Evolutionary conservation across 2,113 vertebrate species (phyloP).

Genomic region (Nothoprocta pentlandii): DNA sequence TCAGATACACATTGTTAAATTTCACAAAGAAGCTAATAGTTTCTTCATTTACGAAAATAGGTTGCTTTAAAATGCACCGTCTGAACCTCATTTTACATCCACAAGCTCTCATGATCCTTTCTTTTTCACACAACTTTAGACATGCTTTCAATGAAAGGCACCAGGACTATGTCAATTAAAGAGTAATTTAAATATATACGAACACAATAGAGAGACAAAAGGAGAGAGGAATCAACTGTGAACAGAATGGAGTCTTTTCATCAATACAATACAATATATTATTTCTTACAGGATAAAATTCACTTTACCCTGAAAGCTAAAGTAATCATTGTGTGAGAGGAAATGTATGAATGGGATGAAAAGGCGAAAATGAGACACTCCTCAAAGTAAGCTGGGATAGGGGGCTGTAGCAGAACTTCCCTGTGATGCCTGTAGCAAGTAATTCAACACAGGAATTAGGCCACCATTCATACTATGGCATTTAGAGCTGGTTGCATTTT

Average conservation of each 20-base stretch:
- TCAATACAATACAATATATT: conserved; percentile 12
- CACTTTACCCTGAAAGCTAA: conserved; percentile 37
- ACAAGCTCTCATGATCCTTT: background rate
- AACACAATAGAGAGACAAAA: conserved; percentile 58
- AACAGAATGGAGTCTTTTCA: conserved; percentile 56
- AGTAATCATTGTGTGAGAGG: conserved; percentile 44
- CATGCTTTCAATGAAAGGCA: conserved; percentile 48
- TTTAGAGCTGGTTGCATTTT: conserved; percentile 30
- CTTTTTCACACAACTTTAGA: background rate
- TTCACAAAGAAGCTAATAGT: conserved; percentile 58
- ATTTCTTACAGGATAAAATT: conserved; percentile 40
- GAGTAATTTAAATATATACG: conserved; percentile 62
- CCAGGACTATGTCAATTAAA: conserved; percentile 48
- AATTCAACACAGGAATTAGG: conserved; percentile 27
- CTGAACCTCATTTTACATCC: conserved; percentile 40
- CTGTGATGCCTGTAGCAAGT: background rate
- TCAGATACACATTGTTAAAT: conserved; percentile 52
- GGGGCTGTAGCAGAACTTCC: conserved; percentile 22
- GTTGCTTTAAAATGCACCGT: conserved; percentile 48
- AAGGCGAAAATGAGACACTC: conserved; percentile 48
- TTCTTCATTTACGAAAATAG: conserved; percentile 65
- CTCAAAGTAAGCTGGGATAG: conserved; percentile 26
- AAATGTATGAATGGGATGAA: conserved; percentile 55
- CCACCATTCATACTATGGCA: background rate
- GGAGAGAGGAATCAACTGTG: conserved; percentile 30